phyloP scores from a whole-genome alignment of 2,888 invertebrate genomes.

The Blastobasis adustella region DNA sequence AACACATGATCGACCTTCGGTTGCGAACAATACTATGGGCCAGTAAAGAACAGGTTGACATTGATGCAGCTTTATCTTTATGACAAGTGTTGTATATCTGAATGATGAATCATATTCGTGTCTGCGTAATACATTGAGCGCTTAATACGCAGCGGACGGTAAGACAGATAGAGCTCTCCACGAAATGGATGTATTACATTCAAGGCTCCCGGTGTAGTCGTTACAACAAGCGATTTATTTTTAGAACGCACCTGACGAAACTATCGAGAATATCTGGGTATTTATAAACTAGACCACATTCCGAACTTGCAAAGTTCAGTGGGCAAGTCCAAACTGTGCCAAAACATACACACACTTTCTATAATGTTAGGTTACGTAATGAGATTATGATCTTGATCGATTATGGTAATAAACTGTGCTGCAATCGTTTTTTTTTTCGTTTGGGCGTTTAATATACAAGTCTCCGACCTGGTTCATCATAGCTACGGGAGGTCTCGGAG shows the following conservation, averaged over 20 bases:
- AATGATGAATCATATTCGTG: constrained; percentile 23
- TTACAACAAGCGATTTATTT: constrained; percentile 21
- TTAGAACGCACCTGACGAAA: constrained; percentile 4
- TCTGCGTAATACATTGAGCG: not conserved
- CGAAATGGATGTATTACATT: constrained; percentile 2
- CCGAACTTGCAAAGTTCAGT: constrained; percentile 14
- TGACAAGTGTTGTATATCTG: constrained; percentile 17
- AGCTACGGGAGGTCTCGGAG: constrained; percentile 36
- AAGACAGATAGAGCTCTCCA: not conserved
- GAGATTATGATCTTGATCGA: constrained; percentile 60
- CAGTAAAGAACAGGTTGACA: constrained; percentile 36
- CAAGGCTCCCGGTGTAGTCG: constrained; percentile 4
- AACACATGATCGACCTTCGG: too few relatives aligned
- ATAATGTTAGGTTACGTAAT: constrained; percentile 50
- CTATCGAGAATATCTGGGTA: constrained; percentile 1
- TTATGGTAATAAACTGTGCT: constrained; percentile 62
- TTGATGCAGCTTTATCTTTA: constrained; percentile 28
- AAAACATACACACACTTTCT: constrained; percentile 31
- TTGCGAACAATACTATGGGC: constrained; percentile 13
- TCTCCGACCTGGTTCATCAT: constrained; percentile 42
- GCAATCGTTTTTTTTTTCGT: constrained; percentile 44
- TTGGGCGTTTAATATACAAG: constrained; percentile 39
- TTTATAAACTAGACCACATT: constrained; percentile 9
- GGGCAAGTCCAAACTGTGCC: constrained; percentile 10
- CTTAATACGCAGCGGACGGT: not conserved